Evolutionary conservation across 1,140 invertebrate genomes (phyloP).

Genomic region (Euura lappo): DNA sequence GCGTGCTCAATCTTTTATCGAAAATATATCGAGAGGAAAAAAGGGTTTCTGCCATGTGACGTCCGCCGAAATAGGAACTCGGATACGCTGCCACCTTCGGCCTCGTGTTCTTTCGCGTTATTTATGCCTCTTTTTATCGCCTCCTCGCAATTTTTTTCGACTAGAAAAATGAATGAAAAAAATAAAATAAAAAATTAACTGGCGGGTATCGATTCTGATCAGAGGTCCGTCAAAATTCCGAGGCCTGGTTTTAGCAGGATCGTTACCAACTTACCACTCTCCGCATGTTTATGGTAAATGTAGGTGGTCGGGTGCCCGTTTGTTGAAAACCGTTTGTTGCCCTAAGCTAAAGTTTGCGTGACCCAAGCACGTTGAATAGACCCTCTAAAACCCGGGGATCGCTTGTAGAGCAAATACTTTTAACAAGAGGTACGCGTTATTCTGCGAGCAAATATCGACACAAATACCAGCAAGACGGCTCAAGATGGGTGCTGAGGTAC

Average conservation of each 20-base stretch:
- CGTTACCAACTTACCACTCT: neutral
- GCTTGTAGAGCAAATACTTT: conserved; percentile 7
- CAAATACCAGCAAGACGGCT: too few relatives aligned
- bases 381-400: neutral
- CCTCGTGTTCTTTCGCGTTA: too few relatives aligned
- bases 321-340: neutral
- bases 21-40: neutral
- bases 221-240: neutral
- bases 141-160: too few relatives aligned
- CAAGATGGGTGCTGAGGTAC: too few relatives aligned
- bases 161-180: too few relatives aligned
- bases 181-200: too few relatives aligned
- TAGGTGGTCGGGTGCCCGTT: neutral
- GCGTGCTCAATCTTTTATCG: conserved; percentile 3
- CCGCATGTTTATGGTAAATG: neutral
- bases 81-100: too few relatives aligned
- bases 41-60: too few relatives aligned
- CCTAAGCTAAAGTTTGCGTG: conserved; percentile 4
- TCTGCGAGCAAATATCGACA: too few relatives aligned
- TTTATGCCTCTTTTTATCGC: too few relatives aligned
- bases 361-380: conserved; percentile 1
- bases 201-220: too few relatives aligned
- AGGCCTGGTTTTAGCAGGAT: neutral
- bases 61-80: too few relatives aligned
- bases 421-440: neutral